Conservation (phyloP, 2,888 invertebrate genomes). For the Zelleria hepariella region DNA sequence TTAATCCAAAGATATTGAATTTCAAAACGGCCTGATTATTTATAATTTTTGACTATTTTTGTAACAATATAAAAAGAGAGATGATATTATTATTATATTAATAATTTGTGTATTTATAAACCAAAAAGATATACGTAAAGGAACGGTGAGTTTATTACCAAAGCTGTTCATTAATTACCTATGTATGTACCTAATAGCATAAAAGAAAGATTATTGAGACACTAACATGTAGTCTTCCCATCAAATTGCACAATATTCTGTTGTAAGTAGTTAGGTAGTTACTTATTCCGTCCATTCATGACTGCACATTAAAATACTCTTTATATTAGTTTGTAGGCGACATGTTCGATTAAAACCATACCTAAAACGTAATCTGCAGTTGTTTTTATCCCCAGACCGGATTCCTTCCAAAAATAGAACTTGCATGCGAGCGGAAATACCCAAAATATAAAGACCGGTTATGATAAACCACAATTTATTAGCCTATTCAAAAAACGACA, state of each 20-base stretch:
- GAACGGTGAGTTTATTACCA: background rate
- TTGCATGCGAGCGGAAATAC: background rate
- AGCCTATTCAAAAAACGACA: background rate
- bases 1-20: slow-evolving; percentile 8
- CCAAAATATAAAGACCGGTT: background rate
- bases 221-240: slow-evolving; percentile 39
- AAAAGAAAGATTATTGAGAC: background rate
- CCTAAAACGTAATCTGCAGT: background rate
- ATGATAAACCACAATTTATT: background rate
- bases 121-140: background rate
- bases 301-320: slow-evolving; percentile 8
- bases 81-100: slow-evolving; percentile 9
- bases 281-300: slow-evolving; percentile 20
- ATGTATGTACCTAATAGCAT: no score
- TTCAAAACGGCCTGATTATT: background rate
- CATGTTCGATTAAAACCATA: background rate
- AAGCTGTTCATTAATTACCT: no score
- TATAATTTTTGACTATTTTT: slow-evolving; percentile 13
- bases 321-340: slow-evolving; percentile 1
- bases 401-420: background rate
- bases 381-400: background rate
- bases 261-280: slow-evolving; percentile 15
- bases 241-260: slow-evolving; percentile 30
- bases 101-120: background rate
- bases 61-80: slow-evolving; percentile 8